Percentiles rank a stretch among this genome's conserved stretches.
Conservation (phyloP, 1,140 invertebrate genomes). For the Dufourea novaeangliae region DNA sequence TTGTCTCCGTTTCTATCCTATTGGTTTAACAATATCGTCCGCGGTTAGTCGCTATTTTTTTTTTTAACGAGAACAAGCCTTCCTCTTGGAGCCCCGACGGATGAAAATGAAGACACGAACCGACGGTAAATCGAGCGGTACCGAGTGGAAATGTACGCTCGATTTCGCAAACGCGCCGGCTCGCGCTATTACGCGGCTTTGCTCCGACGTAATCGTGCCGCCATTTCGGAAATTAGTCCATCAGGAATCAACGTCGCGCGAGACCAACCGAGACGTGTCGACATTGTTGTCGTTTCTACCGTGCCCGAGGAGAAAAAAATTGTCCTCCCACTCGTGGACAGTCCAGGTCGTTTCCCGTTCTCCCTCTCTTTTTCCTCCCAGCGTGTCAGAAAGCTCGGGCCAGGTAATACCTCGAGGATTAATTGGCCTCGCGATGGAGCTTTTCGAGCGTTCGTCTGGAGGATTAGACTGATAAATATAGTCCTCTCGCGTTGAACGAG, state of each 20-base stretch:
- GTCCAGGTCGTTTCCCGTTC: neutral
- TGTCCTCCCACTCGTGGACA: neutral
- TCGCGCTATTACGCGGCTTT: constrained; percentile 47
- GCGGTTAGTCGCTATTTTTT: neutral
- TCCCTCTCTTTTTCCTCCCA: neutral
- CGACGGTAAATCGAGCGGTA: constrained; percentile 42
- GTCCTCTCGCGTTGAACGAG: neutral
- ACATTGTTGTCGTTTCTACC: constrained; percentile 15
- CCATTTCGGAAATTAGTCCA: constrained; percentile 54
- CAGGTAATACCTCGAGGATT: neutral
- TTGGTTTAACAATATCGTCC: neutral
- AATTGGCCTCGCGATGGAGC: neutral
- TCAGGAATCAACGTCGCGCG: constrained; percentile 57
- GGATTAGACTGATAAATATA: neutral
- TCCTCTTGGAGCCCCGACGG: neutral
- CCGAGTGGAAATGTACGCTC: constrained; percentile 35
- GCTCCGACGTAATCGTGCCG: constrained; percentile 47
- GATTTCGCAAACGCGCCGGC: constrained; percentile 49
- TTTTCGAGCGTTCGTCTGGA: neutral
- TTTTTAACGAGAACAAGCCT: neutral
- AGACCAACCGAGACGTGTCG: constrained; percentile 39
- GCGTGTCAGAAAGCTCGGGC: neutral
- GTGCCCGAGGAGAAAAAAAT: neutral
- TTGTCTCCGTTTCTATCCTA: neutral
- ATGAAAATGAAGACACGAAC: constrained; percentile 43